Evolutionary conservation across 2,113 vertebrate species (phyloP).

Genomic region (Osmerus eperlanus): DNA sequence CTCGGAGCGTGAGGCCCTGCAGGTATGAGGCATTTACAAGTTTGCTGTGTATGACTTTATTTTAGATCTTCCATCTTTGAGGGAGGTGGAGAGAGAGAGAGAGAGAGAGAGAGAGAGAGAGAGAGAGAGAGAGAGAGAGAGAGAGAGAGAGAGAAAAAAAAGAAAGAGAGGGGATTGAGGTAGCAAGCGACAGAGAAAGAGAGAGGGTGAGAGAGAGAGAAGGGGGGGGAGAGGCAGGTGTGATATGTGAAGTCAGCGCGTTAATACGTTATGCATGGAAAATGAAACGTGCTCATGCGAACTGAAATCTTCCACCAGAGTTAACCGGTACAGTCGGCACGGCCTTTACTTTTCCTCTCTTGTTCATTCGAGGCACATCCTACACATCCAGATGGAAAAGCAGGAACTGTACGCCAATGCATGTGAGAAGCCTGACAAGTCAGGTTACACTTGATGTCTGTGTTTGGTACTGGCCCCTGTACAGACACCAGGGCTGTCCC

Average conservation of each 20-base stretch:
- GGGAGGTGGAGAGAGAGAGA: not conserved
- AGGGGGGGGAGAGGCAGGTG: slow-evolving; percentile 13
- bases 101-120: not conserved
- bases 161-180: not conserved
- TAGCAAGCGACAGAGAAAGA: not conserved
- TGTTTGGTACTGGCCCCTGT: too few species aligned
- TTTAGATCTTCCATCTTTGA: not conserved
- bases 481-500: too few species aligned
- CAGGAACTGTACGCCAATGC: slow-evolving; percentile 3
- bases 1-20: not conserved
- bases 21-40: not conserved
- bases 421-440: slow-evolving; percentile 1
- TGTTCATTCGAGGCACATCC: slow-evolving; percentile 29
- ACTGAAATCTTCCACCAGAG: slow-evolving; percentile 35
- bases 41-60: not conserved
- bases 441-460: slow-evolving; percentile 9
- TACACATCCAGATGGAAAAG: slow-evolving; percentile 30
- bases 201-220: not conserved
- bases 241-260: slow-evolving; percentile 26
- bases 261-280: slow-evolving; percentile 49
- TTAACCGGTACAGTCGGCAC: slow-evolving; percentile 23
- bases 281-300: slow-evolving; percentile 46
- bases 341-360: slow-evolving; percentile 39
- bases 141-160: not conserved
- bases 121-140: not conserved